Conservation (phyloP, 64 coral and sea anemone species). For the Pocillopora damicornis region DNA sequence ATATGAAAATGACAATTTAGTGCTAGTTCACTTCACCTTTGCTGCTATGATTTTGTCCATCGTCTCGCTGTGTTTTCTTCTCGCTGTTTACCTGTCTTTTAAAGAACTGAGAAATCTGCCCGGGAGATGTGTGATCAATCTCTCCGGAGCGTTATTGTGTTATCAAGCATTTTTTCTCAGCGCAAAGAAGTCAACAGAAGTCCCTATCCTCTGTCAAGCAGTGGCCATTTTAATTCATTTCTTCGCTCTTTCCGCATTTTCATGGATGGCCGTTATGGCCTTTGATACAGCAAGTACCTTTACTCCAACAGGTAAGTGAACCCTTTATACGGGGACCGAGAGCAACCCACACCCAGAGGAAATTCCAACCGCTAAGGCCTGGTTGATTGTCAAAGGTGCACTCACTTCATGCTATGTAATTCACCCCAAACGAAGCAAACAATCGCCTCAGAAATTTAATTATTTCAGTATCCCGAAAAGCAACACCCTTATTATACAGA, state of each 20-base stretch:
- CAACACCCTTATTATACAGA: no score
- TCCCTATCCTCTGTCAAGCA: background rate
- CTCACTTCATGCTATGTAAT: no score
- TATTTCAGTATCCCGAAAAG: no score
- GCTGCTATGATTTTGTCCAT: background rate
- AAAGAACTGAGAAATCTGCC: conserved; percentile 29
- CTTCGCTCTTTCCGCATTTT: conserved; percentile 1
- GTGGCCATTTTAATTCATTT: conserved; percentile 22
- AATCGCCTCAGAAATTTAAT: no score
- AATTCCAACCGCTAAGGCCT: no score
- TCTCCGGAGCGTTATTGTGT: conserved; percentile 20
- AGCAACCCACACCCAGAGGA: no score
- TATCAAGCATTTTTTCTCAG: conserved; percentile 9
- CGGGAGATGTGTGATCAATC: conserved; percentile 32
- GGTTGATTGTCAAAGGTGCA: no score
- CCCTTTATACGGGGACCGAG: background rate
- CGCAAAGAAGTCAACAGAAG: background rate
- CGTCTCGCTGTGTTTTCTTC: conserved; percentile 13
- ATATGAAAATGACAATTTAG: background rate
- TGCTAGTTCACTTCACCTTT: background rate
- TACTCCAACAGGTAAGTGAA: background rate
- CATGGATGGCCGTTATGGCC: conserved; percentile 28
- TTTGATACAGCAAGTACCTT: conserved; percentile 31
- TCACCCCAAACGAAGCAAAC: no score
- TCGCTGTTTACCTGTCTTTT: background rate